A percentile compares a stretch with the other conserved stretches of the same genome.
Conservation (phyloP, 2,113 vertebrate species). For the Andinoacara biseriatus region DNA sequence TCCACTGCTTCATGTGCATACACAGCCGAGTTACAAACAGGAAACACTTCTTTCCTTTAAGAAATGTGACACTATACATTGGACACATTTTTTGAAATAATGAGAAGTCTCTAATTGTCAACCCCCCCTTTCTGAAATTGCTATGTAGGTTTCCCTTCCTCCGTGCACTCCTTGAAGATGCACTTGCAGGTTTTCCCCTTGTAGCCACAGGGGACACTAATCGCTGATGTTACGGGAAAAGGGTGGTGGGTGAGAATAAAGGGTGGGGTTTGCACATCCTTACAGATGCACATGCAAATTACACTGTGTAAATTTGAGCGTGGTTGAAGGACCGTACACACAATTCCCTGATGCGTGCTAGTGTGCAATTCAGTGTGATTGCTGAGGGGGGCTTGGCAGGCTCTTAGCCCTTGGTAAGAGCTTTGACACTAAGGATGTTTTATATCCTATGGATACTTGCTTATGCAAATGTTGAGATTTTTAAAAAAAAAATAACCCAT, state of each 20-base stretch:
- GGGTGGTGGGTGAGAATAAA: neutral
- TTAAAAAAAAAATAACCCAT: slow-evolving; percentile 40
- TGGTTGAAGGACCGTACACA: slow-evolving; percentile 1
- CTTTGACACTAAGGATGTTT: slow-evolving; percentile 40
- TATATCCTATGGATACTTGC: slow-evolving; percentile 55
- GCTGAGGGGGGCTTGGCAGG: slow-evolving; percentile 26
- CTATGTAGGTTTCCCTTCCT: slow-evolving; percentile 32
- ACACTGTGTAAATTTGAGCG: neutral
- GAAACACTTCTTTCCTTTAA: neutral
- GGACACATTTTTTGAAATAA: neutral
- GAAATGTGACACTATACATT: neutral
- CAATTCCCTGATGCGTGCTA: slow-evolving; percentile 44
- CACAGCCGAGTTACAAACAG: neutral
- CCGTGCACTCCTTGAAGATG: slow-evolving; percentile 10
- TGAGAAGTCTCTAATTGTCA: neutral
- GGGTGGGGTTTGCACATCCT: neutral
- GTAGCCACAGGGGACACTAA: slow-evolving; percentile 22
- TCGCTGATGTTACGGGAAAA: slow-evolving; percentile 16
- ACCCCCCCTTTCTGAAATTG: neutral
- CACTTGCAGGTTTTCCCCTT: slow-evolving; percentile 20
- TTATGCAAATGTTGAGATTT: slow-evolving; percentile 58
- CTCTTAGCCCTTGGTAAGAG: slow-evolving; percentile 14
- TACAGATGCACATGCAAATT: slow-evolving; percentile 27
- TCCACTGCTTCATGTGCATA: neutral
- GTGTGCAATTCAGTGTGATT: slow-evolving; percentile 37